Evolutionary conservation across 1,140 invertebrate genomes (phyloP).

Genomic region (Drosophila carrolli): DNA sequence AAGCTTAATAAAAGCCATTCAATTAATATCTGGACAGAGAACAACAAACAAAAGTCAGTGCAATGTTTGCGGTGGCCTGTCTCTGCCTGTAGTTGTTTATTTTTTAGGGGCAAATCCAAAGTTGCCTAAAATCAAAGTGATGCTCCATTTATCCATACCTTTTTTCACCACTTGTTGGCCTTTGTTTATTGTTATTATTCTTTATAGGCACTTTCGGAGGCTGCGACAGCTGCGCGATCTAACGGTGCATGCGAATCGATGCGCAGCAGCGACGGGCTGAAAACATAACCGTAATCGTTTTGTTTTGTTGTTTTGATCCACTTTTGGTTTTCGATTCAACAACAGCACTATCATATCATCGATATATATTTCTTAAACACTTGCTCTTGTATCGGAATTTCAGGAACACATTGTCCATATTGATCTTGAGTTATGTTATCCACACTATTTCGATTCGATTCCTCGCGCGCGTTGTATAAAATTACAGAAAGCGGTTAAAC

Average conservation of each 20-base stretch:
- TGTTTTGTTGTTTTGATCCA: not conserved
- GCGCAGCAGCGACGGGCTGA: constrained; percentile 6
- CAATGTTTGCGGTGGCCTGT: constrained; percentile 13
- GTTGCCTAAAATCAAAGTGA: constrained; percentile 13
- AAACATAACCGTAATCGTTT: constrained; percentile 8
- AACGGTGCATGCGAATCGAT: constrained; percentile 28
- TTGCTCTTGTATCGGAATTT: not conserved
- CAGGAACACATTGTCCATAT: not conserved
- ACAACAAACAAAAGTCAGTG: constrained; percentile 44
- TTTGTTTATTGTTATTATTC: constrained; percentile 35
- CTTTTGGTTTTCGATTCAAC: not conserved
- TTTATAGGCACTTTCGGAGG: constrained; percentile 27
- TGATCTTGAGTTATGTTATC: not conserved
- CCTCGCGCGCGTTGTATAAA: constrained; percentile 2
- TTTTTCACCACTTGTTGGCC: constrained; percentile 9
- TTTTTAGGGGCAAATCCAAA: constrained; percentile 10
- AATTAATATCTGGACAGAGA: constrained; percentile 49
- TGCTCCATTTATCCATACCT: constrained; percentile 14
- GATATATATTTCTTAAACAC: not conserved
- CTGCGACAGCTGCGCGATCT: constrained; percentile 23
- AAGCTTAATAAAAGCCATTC: constrained; percentile 13
- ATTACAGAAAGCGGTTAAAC: not conserved
- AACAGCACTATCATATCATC: not conserved
- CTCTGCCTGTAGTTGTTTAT: constrained; percentile 5
- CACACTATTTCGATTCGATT: not conserved